Evolutionary conservation across 2,797 vertebrate genomes (phyloP).

Genomic region (Microctenopoma stevenorrisi): DNA sequence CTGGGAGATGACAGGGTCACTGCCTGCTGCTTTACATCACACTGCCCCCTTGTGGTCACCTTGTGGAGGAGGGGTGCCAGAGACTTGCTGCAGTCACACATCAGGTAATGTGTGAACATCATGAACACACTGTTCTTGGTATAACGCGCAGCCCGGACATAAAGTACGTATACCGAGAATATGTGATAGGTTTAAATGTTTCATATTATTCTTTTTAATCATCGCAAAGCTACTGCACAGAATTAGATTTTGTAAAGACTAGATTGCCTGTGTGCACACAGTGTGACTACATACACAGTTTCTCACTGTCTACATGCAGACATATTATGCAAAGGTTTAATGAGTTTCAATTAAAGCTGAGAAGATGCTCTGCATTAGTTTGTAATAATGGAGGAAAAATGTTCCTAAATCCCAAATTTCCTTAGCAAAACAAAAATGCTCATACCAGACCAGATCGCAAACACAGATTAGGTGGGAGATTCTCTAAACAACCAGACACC

Average conservation of each 20-base stretch:
- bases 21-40: conserved; percentile 61
- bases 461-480: conserved; percentile 58
- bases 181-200: conserved; percentile 17
- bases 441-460: conserved; percentile 67
- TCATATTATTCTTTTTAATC: background rate
- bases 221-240: background rate
- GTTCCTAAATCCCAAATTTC: conserved; percentile 26
- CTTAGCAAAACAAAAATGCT: conserved; percentile 52
- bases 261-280: background rate
- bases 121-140: conserved; percentile 46
- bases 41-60: conserved; percentile 82
- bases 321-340: background rate
- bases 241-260: conserved; percentile 2
- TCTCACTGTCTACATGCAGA: conserved; percentile 4
- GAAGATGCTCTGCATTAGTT: conserved; percentile 8
- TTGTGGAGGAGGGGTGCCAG: background rate
- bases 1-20: conserved; percentile 37
- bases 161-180: conserved; percentile 5
- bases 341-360: conserved; percentile 8
- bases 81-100: conserved; percentile 33
- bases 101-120: conserved; percentile 28
- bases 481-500: conserved; percentile 42
- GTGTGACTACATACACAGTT: conserved; percentile 9
- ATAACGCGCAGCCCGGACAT: conserved; percentile 4
- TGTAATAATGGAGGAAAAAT: conserved; percentile 7